Percentiles rank a stretch among this genome's conserved stretches.
phyloP scores from a whole-genome alignment of 2,888 invertebrate species.

The Bellardia pandia region DNA sequence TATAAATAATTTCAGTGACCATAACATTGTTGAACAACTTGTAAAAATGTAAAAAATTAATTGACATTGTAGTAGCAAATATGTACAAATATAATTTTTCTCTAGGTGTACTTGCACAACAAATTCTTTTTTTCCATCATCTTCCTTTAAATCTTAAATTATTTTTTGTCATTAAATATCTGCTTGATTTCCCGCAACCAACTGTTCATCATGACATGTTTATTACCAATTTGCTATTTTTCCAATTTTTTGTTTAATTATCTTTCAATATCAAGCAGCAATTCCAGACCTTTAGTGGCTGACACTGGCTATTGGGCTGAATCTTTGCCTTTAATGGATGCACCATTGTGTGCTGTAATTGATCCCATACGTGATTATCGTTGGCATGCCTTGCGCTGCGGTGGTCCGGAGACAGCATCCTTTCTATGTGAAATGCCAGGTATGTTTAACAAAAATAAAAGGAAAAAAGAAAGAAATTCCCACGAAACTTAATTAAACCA shows the following conservation, averaged over 20 bases:
- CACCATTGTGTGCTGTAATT: slow-evolving; percentile 89
- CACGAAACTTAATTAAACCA: slow-evolving; percentile 65
- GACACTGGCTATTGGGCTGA: slow-evolving; percentile 90
- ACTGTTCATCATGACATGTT: slow-evolving; percentile 4
- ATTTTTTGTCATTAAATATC: neutral
- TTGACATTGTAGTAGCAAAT: no score
- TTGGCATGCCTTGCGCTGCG: slow-evolving; percentile 90
- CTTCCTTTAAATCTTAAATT: neutral
- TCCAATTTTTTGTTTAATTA: slow-evolving; percentile 23
- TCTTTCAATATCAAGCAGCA: slow-evolving; percentile 76
- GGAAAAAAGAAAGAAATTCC: neutral
- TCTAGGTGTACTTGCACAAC: no score
- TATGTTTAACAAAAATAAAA: slow-evolving; percentile 80
- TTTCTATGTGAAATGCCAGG: slow-evolving; percentile 93
- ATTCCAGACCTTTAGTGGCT: slow-evolving; percentile 82
- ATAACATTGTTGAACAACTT: no score
- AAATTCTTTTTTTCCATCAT: no score
- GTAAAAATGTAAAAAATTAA: no score
- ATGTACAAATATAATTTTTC: no score
- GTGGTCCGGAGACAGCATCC: slow-evolving; percentile 90
- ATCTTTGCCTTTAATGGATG: slow-evolving; percentile 86
- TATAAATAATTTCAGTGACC: no score
- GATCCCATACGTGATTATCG: slow-evolving; percentile 91
- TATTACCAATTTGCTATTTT: slow-evolving; percentile 53
- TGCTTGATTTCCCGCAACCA: neutral